Base-by-base conservation (phyloP, 1,140 invertebrate genomes). In the Drosophila jambulina region DNA sequence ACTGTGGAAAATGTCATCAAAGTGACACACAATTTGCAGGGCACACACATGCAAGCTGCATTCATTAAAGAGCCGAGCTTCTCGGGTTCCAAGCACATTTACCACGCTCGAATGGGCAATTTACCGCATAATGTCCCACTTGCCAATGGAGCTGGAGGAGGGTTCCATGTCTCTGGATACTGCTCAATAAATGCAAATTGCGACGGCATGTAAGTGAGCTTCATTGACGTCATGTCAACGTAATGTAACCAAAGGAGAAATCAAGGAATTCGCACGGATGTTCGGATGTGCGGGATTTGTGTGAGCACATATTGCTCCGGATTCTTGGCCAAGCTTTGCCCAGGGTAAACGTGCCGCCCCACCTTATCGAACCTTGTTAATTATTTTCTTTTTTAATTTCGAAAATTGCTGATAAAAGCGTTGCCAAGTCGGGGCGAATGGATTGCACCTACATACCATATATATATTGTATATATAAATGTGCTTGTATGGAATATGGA, bases 1-100 rank as follows among this genome's bases (percentile, higher is more conserved):
- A 23, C 45, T 34, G 42, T 69, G 45, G 32, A 36, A 42, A 76
- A 32, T 67, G 61, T 76, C 70, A 51, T 38, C 60, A 46, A 46
- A 23, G 43, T 53, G 25, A 59, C 72, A 76, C 72, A 76, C 72
- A 75, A 64, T 75, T 75, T 75, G 29, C 72, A 10, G 59, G 53
- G 54, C 54, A 49, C n/a, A 27, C 15, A 54, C 38, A 45, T 65
- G 61, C 53, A 54, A 61, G 45, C 12, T 65, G 61, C 74, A 76
- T 40, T 65, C 65, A 72, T 72, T 59, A 42, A 15, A 59, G 36
- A 27, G 4, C 32, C 34, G n/a, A 13, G 15, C n/a, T 29, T 25
- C 53, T 71, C 54, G 45, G 43, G 45, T 71, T 72, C 46, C 61
- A 42, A 45, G 23, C 51, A 34, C 51, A 23, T 27, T 42, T 36